Evolutionary conservation across 1,140 invertebrate genomes (phyloP), one percentile per base, ranked within the genome.

Genomic region (Lasioglossum baleicum): DNA sequence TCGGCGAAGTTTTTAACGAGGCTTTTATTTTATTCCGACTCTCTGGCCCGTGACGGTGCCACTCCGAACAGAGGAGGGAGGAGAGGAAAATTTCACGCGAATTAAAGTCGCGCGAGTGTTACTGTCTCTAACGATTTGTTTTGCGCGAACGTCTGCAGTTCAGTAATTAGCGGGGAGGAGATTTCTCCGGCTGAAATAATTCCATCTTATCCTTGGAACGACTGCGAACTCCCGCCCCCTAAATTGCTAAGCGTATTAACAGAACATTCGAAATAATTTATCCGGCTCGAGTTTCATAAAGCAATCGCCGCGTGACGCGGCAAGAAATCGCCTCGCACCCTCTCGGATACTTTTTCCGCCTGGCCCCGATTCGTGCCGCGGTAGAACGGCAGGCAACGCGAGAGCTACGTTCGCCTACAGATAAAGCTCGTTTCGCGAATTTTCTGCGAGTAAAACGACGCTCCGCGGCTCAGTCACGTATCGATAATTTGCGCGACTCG

Each of bases 401-500:
- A 35, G 35, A 1, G 35, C 3, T n/a, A n/a, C 20, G 26, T 48
- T 22, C 60, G 8, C 8, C 60, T 7, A 10, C 10, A 40, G 42
- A 26, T 7, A 42, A 73, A 40, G 44, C 31, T 53, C 7, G 44
- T n/a, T 20, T 5, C 63, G 48, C 63, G 51, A 58, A 42, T 67
- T 40, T 17, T n/a, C 65, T 0, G 6, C 20, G 15, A 7, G 11
- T 42, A 42, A 68, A 60, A 68, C 65, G 40, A 4, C 22, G 22
- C 35, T 42, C 4, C 1, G 6, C 13, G 11, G 10, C 26, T 35
- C 40, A 60, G 74, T 69, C 66, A 69, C 74, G 74, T 58, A 69
- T 68, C 74, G 74, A 69, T 60, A 69, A 76, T 69, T 69, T 69
- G 60, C 40, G 15, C 4, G 48, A 7, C 20, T 22, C 56, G 20